Evolutionary conservation across 2,797 vertebrate genomes (phyloP), one percentile per base, ranked within the genome.

Genomic region (Notolabrus celidotus): DNA sequence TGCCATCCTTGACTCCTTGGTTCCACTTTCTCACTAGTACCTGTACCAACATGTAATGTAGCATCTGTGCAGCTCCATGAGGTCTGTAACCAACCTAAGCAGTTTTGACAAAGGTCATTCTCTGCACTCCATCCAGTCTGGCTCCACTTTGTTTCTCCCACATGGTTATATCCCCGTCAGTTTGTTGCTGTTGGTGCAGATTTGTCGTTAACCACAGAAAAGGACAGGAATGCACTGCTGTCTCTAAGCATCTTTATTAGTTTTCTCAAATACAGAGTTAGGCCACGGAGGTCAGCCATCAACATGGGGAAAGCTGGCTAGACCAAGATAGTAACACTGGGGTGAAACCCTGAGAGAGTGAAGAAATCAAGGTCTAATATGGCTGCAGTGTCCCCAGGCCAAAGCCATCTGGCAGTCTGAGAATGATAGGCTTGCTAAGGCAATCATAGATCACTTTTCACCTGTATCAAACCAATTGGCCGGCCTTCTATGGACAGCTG

Each of bases 371-470:
- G 90, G 83, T 83, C 67, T 89, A 84, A 89, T 88, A 54, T 56
- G 84, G 73, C 67, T 66, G 74, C 59, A 3, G 71, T 79, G 86
- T 90, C 87, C 84, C 82, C 55, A 71, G 86, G 85, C 82, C 76
- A 80, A 80, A 88, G 77, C 77, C 87, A 84, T 86, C 82, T 86
- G 85, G 86, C 85, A 86, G 78, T 52, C 72, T 4, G 51, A 87
- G 86, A 91, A 72, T 88, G 92, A 92, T 91, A 86, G 83, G 81
- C 84, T 85, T 68, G 82, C 85, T 64, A 68, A 86, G 83, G 82
- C 90, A 90, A 91, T 92, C 88, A 89, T 89, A 90, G 81, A 89
- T 92, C 86, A 90, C 88, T 91, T 89, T 89, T 93, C 89, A 89
- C 88, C 86, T 92, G 86, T 87, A 87, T 90, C 88, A 89, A 88